phyloP scores from a whole-genome alignment of 2,797 vertebrate genomes.

The Micropoecilia bifurca region DNA sequence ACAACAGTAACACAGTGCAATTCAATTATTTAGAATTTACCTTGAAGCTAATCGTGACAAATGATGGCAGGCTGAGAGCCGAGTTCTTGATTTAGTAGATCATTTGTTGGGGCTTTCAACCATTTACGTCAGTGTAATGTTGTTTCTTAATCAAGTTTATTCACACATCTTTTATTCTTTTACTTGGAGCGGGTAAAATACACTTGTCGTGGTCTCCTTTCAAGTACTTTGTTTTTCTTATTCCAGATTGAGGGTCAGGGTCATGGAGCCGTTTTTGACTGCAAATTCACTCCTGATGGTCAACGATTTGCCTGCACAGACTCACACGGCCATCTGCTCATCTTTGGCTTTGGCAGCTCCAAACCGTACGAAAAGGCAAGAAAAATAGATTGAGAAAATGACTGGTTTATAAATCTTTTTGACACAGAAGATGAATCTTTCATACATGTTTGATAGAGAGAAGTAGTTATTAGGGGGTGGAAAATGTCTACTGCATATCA shows the following conservation, averaged over 20 bases:
- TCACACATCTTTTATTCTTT: background rate
- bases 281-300: constrained; percentile 96
- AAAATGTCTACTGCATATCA: background rate
- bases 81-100: background rate
- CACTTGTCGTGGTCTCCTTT: background rate
- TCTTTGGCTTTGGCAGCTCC: constrained; percentile 95
- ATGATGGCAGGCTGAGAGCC: background rate
- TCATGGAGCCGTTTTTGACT: constrained; percentile 96
- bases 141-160: background rate
- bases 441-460: background rate
- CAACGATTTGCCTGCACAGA: constrained; percentile 97
- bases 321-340: constrained; percentile 95
- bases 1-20: background rate
- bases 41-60: background rate
- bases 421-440: background rate
- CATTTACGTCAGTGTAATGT: background rate
- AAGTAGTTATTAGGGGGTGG: background rate
- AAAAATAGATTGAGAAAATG: background rate
- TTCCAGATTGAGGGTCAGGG: constrained; percentile 96
- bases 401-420: background rate
- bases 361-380: constrained; percentile 93
- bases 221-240: constrained; percentile 6
- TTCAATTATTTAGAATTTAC: background rate
- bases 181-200: background rate
- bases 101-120: background rate